phyloP scores from a whole-genome alignment of 2,888 invertebrate species.

The Dasysyrphus tricinctus region DNA sequence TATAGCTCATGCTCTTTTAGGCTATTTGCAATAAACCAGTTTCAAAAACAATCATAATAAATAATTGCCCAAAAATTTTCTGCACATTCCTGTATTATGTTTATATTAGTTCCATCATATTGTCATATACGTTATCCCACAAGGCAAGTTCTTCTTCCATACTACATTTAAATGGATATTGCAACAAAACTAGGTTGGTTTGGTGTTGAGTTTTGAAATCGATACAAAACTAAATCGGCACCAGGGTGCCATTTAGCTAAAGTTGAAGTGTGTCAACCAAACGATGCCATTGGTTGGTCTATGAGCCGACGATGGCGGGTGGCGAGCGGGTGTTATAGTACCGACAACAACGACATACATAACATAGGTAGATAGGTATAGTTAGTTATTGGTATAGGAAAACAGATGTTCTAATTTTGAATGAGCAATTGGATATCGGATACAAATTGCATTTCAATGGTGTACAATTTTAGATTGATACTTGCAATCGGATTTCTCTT shows the following conservation, averaged over 20 bases:
- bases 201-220: conserved; percentile 51
- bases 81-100: neutral
- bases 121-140: conserved; percentile 29
- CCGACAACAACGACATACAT: neutral
- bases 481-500: conserved; percentile 67
- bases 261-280: conserved; percentile 38
- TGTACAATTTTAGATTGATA: conserved; percentile 65
- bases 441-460: conserved; percentile 69
- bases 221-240: conserved; percentile 54
- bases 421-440: conserved; percentile 67
- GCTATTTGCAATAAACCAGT: too few relatives aligned
- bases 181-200: conserved; percentile 50
- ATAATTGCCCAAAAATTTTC: too few relatives aligned
- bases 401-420: conserved; percentile 74
- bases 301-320: neutral
- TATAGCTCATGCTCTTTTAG: too few relatives aligned
- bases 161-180: conserved; percentile 12
- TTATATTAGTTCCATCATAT: conserved; percentile 12
- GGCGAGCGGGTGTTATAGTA: neutral
- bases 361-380: neutral
- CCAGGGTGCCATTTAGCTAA: conserved; percentile 32
- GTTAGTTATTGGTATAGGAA: conserved; percentile 22
- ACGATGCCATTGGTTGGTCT: conserved; percentile 12
- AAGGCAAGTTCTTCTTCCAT: conserved; percentile 15
- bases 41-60: too few relatives aligned